Base-by-base conservation (phyloP, 2,888 invertebrate species). In the Melitaea athalia region DNA sequence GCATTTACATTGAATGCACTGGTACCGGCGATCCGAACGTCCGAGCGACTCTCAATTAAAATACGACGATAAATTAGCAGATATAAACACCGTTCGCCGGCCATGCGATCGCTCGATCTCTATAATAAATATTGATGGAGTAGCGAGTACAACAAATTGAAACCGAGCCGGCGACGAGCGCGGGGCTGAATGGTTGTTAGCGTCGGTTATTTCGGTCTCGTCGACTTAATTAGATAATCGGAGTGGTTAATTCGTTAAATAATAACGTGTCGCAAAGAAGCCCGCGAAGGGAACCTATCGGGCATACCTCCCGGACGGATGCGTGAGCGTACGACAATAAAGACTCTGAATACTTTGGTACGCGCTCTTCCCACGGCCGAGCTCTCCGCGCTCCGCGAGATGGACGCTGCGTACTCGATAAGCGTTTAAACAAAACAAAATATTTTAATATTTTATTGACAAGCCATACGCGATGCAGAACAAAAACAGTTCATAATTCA, bases 1-100 rank as follows among this genome's bases (percentile, higher is more conserved):
- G 77, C 88, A 91, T 91, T 91, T 87, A 88, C 91, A 91, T 91
- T 91, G 91, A 91, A 91, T 91, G 91, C 85, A 75, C 79, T 77
- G 76, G 80, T 79, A 67, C 78, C 77, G 79, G 77, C 68, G 69
- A 69, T 73, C 74, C 74, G 69, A 72, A 74, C 78, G 76, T 77
- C 81, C 81, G 76, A 85, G 82, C 81, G 84, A 57, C 81, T 76
- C 81, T 81, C 88, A 89, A 90, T 91, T 91, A 91, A 91, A 91
- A 89, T 88, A 85, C 84, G 82, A 79, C 84, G 81, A 85, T 89
- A 89, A 88, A 90, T 91, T 88, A 89, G 81, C 87, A 81, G 84
- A 81, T 78, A 77, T 76, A 68, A 59, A 49, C 61, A 64, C 24
- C 50, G 59, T 50, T 8, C 43, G 43, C 63, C 14, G 47, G 45